phyloP scores from a whole-genome alignment of 2,113 vertebrate species.

The Panurus biarmicus region DNA sequence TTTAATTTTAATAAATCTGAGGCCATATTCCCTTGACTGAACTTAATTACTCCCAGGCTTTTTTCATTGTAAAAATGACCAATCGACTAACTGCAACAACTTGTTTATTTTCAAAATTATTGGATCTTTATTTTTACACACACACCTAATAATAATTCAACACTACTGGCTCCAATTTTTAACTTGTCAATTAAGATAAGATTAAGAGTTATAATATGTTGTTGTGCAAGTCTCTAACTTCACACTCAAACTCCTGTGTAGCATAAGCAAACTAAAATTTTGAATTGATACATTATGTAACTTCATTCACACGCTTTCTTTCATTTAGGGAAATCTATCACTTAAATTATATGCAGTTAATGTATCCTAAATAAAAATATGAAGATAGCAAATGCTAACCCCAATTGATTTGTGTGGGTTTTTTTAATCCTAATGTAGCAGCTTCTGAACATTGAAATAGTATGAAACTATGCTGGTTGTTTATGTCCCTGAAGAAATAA shows the following conservation, averaged over 20 bases:
- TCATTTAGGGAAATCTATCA: neutral
- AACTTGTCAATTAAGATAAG: neutral
- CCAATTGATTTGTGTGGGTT: accelerated
- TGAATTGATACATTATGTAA: neutral
- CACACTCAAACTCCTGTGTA: neutral
- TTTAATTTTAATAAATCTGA: neutral
- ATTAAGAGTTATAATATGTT: neutral
- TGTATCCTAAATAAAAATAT: neutral
- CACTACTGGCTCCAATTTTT: neutral
- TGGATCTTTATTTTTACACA: neutral
- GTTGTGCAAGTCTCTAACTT: neutral
- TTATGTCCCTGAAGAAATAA: neutral
- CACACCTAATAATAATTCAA: neutral
- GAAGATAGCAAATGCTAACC: neutral
- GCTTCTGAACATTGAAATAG: neutral
- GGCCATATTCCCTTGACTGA: neutral
- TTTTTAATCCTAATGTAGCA: neutral
- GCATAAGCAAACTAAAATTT: neutral
- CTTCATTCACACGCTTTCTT: neutral
- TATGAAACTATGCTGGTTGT: neutral
- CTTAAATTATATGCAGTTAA: neutral
- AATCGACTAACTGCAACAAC: neutral
- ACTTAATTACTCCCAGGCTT: neutral
- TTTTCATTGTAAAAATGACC: neutral
- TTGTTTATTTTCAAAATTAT: neutral